These are phyloP conservation scores for Clostera curtula DNA, from an alignment of 2,888 invertebrate species.

Conservation along the genomic window DNA sequence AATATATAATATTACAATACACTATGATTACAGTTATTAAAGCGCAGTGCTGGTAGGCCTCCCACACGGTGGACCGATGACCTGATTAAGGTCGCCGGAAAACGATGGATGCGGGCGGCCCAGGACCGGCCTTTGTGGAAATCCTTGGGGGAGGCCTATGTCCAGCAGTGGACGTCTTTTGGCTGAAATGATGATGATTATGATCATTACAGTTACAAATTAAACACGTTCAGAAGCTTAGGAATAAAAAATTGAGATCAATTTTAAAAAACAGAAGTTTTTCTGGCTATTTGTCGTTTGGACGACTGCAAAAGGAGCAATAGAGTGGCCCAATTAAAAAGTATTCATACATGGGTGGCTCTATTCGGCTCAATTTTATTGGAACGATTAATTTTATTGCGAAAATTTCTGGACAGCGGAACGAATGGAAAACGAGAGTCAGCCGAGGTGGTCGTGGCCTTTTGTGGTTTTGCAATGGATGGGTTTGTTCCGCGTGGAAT, in stretches of 20 bases:
- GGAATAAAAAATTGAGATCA: constrained; percentile 14
- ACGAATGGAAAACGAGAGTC: constrained; percentile 61
- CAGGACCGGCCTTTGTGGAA: no score
- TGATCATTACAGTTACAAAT: no score
- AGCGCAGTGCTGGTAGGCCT: no score
- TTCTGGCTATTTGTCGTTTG: constrained; percentile 59
- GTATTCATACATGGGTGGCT: constrained; percentile 68
- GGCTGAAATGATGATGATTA: no score
- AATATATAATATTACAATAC: no score
- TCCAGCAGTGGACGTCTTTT: no score
- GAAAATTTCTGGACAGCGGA: constrained; percentile 70
- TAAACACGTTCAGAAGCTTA: no score
- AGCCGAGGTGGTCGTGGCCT: constrained; percentile 46
- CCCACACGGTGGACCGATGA: no score
- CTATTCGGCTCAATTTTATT: constrained; percentile 69
- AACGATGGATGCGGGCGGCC: no score
- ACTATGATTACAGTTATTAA: no score
- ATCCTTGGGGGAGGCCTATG: no score
- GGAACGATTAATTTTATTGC: constrained; percentile 73
- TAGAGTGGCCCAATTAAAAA: constrained; percentile 69
- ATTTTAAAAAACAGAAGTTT: constrained; percentile 31
- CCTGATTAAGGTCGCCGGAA: no score
- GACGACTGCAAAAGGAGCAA: constrained; percentile 54
- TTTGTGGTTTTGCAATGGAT: constrained; percentile 61
- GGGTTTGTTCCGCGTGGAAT: constrained; percentile 48